Base-by-base conservation (phyloP, 2,797 vertebrate genomes). In the Acanthiza pusilla region DNA sequence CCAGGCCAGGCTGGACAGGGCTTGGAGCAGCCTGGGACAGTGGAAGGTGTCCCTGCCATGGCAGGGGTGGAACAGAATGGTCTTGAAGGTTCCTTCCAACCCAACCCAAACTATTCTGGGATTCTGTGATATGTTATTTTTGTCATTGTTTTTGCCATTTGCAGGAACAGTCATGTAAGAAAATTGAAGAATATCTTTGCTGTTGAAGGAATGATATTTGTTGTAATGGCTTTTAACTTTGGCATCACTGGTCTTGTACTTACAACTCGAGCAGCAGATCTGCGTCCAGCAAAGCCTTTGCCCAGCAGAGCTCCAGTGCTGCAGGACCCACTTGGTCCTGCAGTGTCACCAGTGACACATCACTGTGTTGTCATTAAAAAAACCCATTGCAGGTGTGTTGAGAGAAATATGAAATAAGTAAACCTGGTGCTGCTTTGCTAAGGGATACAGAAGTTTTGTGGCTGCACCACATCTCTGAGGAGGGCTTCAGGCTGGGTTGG, bases 291-390 rank as follows among this genome's bases (percentile, higher is more conserved):
- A 54, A 60, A 50, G 27, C 32, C 34, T 18, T 58, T 12, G 20
- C 34, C 20, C 34, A 47, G 54, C 50, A 32, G 54, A 73, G 40
- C 34, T 77, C 32, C 43, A 23, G 30, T 4, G 40, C 34, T 26
- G 36, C 14, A 53, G 3, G 3, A 43, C 19, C 36, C 30, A 1
- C 0, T 23, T 23, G 15, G 30, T 78, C 48, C 66, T 48, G 55
- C 54, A n/a, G 50, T 1, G 0, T 51, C 71, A 40, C n/a, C 18
- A 7, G 38, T 47, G 76, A 47, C 50, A 47, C 6, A 23, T 60
- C 38, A 51, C 87, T 3, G 0, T 48, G 40, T 29, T 8, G 3
- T 2, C 2, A 16, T 36, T 8, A 8, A 14, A 70, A 74, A 36
- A 16, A 43, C 6, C 21, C 11, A 25, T 19, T 54, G 45, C 74